Evolutionary conservation across 2,888 invertebrate species (phyloP).

Genomic region (Amblyteles armatorius): DNA sequence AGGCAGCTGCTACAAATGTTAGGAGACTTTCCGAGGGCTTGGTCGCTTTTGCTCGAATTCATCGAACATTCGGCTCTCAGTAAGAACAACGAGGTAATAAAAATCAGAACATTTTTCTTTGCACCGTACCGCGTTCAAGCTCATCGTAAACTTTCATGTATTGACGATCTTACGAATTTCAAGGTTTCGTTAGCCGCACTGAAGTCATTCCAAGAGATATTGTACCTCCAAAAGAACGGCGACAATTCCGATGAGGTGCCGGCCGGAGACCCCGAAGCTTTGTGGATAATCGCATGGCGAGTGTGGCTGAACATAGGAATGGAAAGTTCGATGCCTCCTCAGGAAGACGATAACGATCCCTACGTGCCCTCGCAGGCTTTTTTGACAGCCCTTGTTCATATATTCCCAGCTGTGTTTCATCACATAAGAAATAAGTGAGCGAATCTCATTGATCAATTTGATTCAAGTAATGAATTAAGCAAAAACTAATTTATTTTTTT

Average conservation of each 20-base stretch:
- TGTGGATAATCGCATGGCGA: conserved; percentile 94
- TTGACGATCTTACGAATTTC: background rate
- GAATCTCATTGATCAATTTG: background rate
- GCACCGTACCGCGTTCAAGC: background rate
- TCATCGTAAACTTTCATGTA: background rate
- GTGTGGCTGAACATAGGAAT: conserved; percentile 96
- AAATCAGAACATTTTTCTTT: background rate
- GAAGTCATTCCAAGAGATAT: conserved; percentile 98
- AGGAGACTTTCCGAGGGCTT: conserved; percentile 97
- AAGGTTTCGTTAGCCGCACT: conserved; percentile 96
- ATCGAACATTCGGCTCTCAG: conserved; percentile 96
- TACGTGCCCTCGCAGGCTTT: conserved; percentile 97
- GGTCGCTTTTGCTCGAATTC: conserved; percentile 96
- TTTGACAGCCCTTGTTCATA: conserved; percentile 96
- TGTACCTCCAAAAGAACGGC: conserved; percentile 88
- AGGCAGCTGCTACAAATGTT: conserved; percentile 92
- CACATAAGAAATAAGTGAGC: conserved; percentile 91
- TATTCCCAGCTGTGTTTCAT: conserved; percentile 97
- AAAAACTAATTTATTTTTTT: no score
- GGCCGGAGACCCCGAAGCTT: conserved; percentile 85
- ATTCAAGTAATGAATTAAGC: no score
- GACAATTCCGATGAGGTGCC: conserved; percentile 84
- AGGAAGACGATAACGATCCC: conserved; percentile 86
- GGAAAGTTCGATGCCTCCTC: conserved; percentile 89
- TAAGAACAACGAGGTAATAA: conserved; percentile 94